phyloP scores from a whole-genome alignment of 2,888 invertebrate genomes.

The Rapana venosa region DNA sequence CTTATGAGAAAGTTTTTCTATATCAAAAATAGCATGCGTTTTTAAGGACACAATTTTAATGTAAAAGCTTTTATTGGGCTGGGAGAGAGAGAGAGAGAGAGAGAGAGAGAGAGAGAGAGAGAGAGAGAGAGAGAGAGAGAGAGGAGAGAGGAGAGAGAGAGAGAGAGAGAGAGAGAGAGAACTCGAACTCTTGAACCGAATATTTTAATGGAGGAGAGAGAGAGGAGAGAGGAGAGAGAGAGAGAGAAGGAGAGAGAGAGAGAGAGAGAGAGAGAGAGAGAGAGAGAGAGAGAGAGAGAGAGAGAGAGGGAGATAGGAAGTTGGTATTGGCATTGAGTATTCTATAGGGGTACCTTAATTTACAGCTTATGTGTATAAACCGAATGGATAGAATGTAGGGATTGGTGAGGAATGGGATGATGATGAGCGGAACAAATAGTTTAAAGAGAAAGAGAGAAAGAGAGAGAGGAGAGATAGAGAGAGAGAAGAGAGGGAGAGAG shows the following conservation, averaged over 20 bases:
- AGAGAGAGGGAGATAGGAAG: neutral
- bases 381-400: too few species aligned
- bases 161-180: neutral
- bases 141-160: neutral
- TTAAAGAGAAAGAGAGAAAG: too few species aligned
- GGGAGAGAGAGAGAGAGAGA: constrained; percentile 21
- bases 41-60: too few species aligned
- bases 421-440: too few species aligned
- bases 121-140: constrained; percentile 1
- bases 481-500: neutral
- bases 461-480: neutral
- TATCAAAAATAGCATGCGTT: too few species aligned
- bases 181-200: too few species aligned
- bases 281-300: neutral
- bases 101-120: constrained; percentile 8
- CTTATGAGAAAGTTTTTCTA: too few species aligned
- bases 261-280: neutral
- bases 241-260: neutral
- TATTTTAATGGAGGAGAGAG: too few species aligned
- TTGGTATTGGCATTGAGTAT: too few species aligned
- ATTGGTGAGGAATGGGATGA: too few species aligned
- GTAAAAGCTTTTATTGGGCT: neutral
- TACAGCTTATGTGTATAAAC: too few species aligned
- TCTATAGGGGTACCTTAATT: too few species aligned
- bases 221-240: neutral